These are phyloP conservation scores for Morbakka virulenta DNA, from an alignment of 30 jellyfish, hydroid and myxozoan species.

Conservation along the genomic window DNA sequence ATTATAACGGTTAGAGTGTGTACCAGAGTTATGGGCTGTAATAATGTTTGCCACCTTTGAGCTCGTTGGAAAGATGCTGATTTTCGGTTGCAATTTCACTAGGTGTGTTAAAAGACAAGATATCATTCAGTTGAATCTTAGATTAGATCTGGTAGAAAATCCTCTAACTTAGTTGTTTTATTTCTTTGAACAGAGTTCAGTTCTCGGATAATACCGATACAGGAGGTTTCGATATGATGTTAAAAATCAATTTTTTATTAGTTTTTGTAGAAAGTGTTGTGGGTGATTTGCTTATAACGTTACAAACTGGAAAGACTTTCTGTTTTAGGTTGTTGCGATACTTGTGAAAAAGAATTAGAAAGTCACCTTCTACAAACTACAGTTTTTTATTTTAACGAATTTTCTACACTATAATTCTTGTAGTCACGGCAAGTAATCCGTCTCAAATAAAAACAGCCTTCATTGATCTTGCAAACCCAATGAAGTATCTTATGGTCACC, in stretches of 20 bases:
- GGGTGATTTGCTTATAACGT: not conserved
- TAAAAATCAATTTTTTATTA: not conserved
- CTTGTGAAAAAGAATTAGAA: not conserved
- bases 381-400: no score
- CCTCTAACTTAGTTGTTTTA: not conserved
- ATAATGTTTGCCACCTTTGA: not conserved
- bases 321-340: not conserved
- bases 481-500: slow-evolving; percentile 36
- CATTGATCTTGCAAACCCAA: slow-evolving; percentile 27
- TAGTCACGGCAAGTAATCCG: slow-evolving; percentile 37
- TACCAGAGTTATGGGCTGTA: slow-evolving; percentile 13
- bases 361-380: no score
- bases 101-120: not conserved
- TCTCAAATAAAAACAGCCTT: slow-evolving; percentile 16
- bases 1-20: slow-evolving; percentile 32
- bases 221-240: no score
- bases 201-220: no score
- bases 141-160: not conserved
- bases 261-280: not conserved
- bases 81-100: no score
- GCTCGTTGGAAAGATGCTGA: not conserved
- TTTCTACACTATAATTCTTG: not conserved
- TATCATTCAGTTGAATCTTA: not conserved
- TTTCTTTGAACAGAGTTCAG: not conserved
- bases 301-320: not conserved